These are phyloP conservation scores for Sinelater perroti DNA, from an alignment of 2,888 invertebrate species.

Conservation along the genomic window DNA sequence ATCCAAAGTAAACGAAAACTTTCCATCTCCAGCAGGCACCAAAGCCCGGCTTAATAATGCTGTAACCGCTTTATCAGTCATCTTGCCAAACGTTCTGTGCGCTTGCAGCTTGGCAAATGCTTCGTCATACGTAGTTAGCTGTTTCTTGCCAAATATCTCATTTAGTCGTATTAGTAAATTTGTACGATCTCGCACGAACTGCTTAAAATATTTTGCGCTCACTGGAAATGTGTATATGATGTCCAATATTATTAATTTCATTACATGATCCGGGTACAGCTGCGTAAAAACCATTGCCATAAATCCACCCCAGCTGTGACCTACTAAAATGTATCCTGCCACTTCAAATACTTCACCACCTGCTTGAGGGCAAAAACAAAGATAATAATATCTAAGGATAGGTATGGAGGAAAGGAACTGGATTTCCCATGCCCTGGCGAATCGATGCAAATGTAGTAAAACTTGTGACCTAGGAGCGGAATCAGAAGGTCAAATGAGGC, in stretches of 20 bases:
- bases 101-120: background rate
- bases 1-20: background rate
- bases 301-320: constrained; percentile 64
- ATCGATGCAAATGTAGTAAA: constrained; percentile 63
- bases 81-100: background rate
- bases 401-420: constrained; percentile 61
- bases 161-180: constrained; percentile 55
- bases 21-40: background rate
- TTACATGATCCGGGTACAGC: constrained; percentile 59
- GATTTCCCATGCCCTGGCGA: constrained; percentile 71
- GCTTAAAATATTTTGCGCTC: constrained; percentile 44
- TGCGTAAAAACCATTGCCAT: constrained; percentile 56
- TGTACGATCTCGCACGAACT: constrained; percentile 53
- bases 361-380: constrained; percentile 56
- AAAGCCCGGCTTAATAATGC: background rate
- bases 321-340: constrained; percentile 53
- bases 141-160: no score
- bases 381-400: constrained; percentile 58
- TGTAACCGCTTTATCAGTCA: background rate
- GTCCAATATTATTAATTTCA: constrained; percentile 61
- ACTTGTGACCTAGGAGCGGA: constrained; percentile 62
- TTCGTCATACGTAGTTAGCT: background rate
- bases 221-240: constrained; percentile 50
- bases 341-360: constrained; percentile 50
- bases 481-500: constrained; percentile 67